Percentiles rank a stretch among this genome's conserved stretches.
Evolutionary conservation across 2,888 invertebrate species (phyloP).

Genomic region (Bellardia pandia): DNA sequence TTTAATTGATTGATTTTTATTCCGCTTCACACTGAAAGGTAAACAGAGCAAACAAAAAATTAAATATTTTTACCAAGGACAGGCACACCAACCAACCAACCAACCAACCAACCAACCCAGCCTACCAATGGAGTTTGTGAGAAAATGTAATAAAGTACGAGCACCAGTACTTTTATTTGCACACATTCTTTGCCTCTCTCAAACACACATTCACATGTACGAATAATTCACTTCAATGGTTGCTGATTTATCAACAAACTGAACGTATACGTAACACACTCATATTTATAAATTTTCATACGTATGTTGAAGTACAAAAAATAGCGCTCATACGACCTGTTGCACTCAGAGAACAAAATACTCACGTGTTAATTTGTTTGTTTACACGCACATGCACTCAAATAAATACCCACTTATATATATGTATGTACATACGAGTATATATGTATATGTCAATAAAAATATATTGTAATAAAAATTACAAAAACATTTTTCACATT

Average conservation of each 20-base stretch:
- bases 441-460: constrained; percentile 7
- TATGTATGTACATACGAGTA: not conserved
- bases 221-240: not conserved
- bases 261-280: constrained; percentile 19
- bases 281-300: constrained; percentile 5
- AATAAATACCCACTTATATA: no score
- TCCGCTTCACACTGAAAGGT: not conserved
- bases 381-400: not conserved
- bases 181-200: not conserved
- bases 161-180: not conserved
- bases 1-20: constrained; percentile 48
- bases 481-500: not conserved
- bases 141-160: constrained; percentile 15
- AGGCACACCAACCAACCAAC: not conserved
- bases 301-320: not conserved
- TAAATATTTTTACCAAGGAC: not conserved
- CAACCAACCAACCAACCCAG: not conserved
- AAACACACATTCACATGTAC: not conserved
- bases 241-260: not conserved
- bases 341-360: constrained; percentile 7
- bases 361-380: constrained; percentile 8
- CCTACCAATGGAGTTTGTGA: not conserved
- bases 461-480: not conserved
- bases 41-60: constrained; percentile 22
- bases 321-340: constrained; percentile 56